These are phyloP conservation scores for Acropora tenuis DNA, from an alignment of 64 coral and sea anemone species.

Conservation along the genomic window DNA sequence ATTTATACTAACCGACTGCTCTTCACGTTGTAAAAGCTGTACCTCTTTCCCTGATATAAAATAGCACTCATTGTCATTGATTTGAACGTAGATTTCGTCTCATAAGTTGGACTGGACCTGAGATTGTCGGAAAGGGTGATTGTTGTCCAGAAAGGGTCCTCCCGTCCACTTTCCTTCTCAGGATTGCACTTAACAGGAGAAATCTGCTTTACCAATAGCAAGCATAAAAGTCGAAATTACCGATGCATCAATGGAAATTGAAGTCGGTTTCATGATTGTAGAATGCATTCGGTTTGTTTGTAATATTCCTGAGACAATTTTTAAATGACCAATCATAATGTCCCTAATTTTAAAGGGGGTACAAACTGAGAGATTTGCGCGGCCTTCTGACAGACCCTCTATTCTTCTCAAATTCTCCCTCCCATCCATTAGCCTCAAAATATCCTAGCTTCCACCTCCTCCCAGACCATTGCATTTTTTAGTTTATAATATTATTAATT, in stretches of 20 bases:
- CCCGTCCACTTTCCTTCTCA: background rate
- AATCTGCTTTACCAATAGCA: background rate
- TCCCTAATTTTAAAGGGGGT: too few relatives aligned
- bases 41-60: background rate
- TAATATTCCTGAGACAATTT: background rate
- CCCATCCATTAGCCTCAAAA: background rate
- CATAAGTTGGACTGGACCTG: background rate
- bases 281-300: background rate
- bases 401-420: background rate
- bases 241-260: background rate
- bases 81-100: background rate
- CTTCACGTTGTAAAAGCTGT: background rate
- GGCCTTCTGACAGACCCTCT: background rate
- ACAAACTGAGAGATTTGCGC: too few relatives aligned
- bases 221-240: background rate
- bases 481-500: too few relatives aligned
- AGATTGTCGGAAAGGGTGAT: background rate
- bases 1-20: background rate
- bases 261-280: background rate
- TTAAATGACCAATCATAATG: background rate
- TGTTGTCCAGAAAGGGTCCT: too few relatives aligned
- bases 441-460: background rate
- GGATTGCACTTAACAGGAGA: background rate
- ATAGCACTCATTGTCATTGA: background rate
- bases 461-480: background rate